A percentile compares a stretch with the other conserved stretches of the same genome.
Conservation (phyloP, 2,797 vertebrate species). For the Atherinosoma microstoma region DNA sequence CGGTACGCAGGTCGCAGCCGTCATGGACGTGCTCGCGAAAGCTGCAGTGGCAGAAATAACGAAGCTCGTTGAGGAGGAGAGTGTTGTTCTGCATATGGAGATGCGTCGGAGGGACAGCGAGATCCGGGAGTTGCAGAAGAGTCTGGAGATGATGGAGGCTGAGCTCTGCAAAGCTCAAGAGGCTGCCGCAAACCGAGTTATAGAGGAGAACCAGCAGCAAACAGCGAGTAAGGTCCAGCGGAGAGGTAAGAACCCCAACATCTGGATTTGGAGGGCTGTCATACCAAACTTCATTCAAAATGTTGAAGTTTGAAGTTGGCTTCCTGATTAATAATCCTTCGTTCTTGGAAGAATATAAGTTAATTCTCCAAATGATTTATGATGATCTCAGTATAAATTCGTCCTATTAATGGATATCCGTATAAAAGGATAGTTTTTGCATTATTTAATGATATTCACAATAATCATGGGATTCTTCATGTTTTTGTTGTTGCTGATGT, state of each 20-base stretch:
- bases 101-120: constrained; percentile 73
- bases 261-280: too few relatives aligned
- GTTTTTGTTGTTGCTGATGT: background rate
- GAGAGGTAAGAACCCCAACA: constrained; percentile 32
- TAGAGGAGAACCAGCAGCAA: constrained; percentile 13
- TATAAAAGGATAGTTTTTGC: fast-evolving
- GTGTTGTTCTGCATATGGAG: constrained; percentile 71
- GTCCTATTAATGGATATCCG: too few relatives aligned
- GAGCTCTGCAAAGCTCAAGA: constrained; percentile 70
- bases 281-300: constrained; percentile 3
- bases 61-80: constrained; percentile 77
- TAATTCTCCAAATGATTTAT: fast-evolving
- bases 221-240: background rate
- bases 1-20: constrained; percentile 71
- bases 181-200: constrained; percentile 10
- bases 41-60: constrained; percentile 82
- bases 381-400: background rate
- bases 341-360: fast-evolving
- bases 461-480: background rate
- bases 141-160: constrained; percentile 69
- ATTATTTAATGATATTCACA: background rate
- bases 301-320: fast-evolving
- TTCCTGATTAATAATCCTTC: fast-evolving
- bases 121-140: constrained; percentile 74
- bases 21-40: constrained; percentile 80